Base-by-base conservation (phyloP, 2,113 vertebrate genomes). In the Notiomystis cincta region DNA sequence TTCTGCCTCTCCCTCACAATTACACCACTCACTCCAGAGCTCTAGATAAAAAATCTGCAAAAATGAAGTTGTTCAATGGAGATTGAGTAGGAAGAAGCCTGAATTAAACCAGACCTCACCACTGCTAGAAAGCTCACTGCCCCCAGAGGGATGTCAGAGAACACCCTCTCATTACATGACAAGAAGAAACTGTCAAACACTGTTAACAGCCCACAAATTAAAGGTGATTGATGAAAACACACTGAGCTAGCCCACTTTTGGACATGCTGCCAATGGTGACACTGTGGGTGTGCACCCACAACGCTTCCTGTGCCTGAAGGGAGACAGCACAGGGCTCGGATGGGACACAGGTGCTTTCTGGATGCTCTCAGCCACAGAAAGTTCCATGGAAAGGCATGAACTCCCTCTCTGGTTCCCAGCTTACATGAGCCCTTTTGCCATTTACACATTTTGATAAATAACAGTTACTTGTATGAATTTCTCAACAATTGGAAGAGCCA, bases 91-190 rank as follows among this genome's bases (percentile, higher is more conserved):
- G 28, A 8, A 15, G 35, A 22, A 47, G 28, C n/a, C 64, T 18
- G 64, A 61, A n/a, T 9, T 77, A 27, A 65, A 4, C 20, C 35
- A 0, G 16, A 31, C 71, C 1, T 38, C 50, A 35, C 4, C 10
- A 1, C 1, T 37, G 48, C 54, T 12, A 14, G 33, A 60, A 45
- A 11, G 25, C 3, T 23, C 27, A 8, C 28, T 48, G 4, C 24
- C n/a, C 9, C 23, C 53, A 25, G 11, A 1, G 30, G 54, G 53
- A 67, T 35, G 24, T 4, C 72, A 61, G 31, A 73, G 81, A 73
- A 82, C 72, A 44, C 21, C 40, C 5, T 1, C 11, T 64, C 33
- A 4, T 10, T 9, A 4, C 1, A 0, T 1, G 9, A 7, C 48
- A 13, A 56, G 50, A n/a, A 66, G 42, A 27, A 57, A 4, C 17